Evolutionary conservation across 2,888 invertebrate species (phyloP), one percentile per base, ranked within the genome.

Genomic region (Nyleta sp.): DNA sequence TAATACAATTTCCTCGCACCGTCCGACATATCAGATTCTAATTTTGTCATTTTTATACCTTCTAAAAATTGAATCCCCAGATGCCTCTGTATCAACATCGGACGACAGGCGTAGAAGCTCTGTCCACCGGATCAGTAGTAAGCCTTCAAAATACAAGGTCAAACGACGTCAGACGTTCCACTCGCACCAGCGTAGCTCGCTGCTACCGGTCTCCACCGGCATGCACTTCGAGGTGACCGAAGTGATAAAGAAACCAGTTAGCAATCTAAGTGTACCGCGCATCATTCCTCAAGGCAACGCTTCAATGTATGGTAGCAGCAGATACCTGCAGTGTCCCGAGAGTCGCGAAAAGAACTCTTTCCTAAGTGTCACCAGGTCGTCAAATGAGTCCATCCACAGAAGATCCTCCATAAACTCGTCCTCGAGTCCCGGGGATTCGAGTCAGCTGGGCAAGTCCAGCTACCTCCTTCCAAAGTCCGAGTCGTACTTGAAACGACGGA

Each of bases 221-320:
- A 75, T 85, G 82, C 88, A 87, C 44, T 88, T 90, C 70, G 90
- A 89, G 73, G 88, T 88, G 13, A 82, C 87, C 28, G 89, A 90
- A 71, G 84, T 88, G 24, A 87, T 87, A 31, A 87, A 89, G 60
- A 88, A 86, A 44, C 86, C 88, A 7, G 82, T 85, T 35, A 88
- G 85, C 80, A 88, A 89, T 77, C 79, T 90, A 15, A 88, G 87
- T 78, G 89, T 90, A 18, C 90, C 90, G 8, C 86, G 87, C 18
- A 88, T 89, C 46, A 88, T 90, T 53, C 81, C 87, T 1, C 89
- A 90, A 42, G 75, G 89, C 20, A 79, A 79, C 87, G 91, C 89
- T 84, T 85, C 82, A 6, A 82, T 91, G 24, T 91, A 91, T 78
- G 91, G 91, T 13, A 93, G 93, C 86, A 92, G 38, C 80, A 80